phyloP scores from a whole-genome alignment of 2,113 vertebrate species.

The Pundamilia nyererei region DNA sequence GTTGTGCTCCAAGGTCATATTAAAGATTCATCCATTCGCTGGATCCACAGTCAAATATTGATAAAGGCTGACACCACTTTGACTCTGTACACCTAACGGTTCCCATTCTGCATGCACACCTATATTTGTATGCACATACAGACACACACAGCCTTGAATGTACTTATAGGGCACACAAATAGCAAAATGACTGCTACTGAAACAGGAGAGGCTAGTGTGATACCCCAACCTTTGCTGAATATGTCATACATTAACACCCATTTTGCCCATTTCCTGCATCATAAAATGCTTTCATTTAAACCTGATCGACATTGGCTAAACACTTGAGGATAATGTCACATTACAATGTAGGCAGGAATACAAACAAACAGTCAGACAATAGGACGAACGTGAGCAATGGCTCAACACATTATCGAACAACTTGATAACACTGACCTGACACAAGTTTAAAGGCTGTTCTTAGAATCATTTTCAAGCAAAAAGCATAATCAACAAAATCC shows the following conservation, averaged over 20 bases:
- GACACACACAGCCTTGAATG: neutral
- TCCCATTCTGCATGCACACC: neutral
- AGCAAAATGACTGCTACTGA: neutral
- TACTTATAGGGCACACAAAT: neutral
- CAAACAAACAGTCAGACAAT: neutral
- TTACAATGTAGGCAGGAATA: neutral
- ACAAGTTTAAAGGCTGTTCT: neutral
- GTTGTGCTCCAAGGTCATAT: slow-evolving; percentile 52
- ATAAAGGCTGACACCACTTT: slow-evolving; percentile 47
- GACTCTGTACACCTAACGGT: slow-evolving; percentile 4
- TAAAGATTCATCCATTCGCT: slow-evolving; percentile 56
- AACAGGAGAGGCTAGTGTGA: neutral
- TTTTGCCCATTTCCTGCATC: neutral
- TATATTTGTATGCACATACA: neutral
- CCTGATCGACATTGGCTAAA: neutral
- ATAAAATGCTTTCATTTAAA: neutral
- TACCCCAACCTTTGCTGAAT: neutral
- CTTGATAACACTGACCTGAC: neutral
- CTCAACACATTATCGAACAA: neutral
- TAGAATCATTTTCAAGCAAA: neutral
- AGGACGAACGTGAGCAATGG: neutral
- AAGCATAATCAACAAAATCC: neutral
- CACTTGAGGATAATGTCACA: neutral
- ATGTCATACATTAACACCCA: neutral
- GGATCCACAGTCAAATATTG: slow-evolving; percentile 58